Base-by-base conservation (phyloP, 2,888 invertebrate genomes). In the Tetragonisca angustula region DNA sequence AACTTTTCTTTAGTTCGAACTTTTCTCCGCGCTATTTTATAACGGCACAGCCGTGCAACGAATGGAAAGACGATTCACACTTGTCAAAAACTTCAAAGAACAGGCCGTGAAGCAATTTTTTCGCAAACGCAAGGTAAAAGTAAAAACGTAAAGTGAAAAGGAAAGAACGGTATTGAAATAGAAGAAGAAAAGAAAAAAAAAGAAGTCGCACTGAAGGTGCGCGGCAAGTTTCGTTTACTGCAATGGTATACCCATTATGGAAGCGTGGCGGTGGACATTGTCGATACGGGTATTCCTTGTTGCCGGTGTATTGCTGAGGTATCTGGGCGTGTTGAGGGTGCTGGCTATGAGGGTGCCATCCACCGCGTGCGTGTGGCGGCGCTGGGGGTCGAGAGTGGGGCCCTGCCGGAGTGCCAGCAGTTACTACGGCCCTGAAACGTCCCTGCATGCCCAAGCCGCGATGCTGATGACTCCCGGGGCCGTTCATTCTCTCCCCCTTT, bases 271-370 rank as follows among this genome's bases (percentile, higher is more conserved):
- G 91, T 81, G 92, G 92, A 79, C 90, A 91, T 87, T 93, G 92
- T 67, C 93, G 92, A 86, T 93, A 92, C 62, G 93, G 92, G 83
- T 92, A 92, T 85, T 93, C 93, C 93, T 93, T 93, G 93, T 91
- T 92, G 86, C 81, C 78, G 82, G 82, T 72, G 87, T 89, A 91
- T 85, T 92, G 93, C 70, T 86, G 85, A 49, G 88, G 85, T 65
- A 87, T 89, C 77, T 89, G 88, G 43, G 88, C 90, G 79, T 91
- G 92, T 36, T 89, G 88, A 65, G 81, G 87, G 62, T 92, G 92
- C 32, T 89, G 91, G 76, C 84, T 84, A 87, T 92, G 93, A 19
- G 88, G 83, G 83, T 92, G 92, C 91, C 92, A 92, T 65, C 89
- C 91, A 67, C 88, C 88, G 21, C 91, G 90, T 76, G 89, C 90